Percentiles rank a stretch among this genome's conserved stretches.
Evolutionary conservation across 2,797 vertebrate species (phyloP).

Genomic region (Simalia tracyae): DNA sequence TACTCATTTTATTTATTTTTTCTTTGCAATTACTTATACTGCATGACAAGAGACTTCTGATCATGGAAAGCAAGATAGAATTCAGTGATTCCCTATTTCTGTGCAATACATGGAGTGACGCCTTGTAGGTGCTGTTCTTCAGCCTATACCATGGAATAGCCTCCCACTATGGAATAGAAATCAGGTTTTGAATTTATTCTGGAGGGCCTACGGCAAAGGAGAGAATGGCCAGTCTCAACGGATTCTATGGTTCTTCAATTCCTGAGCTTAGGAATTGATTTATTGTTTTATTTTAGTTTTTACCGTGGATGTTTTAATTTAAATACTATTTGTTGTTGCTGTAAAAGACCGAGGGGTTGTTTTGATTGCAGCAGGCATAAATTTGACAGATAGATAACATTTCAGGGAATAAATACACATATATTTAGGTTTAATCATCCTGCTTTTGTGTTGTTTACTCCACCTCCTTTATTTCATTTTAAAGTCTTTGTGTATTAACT

Average conservation of each 20-base stretch:
- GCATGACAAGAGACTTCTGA: neutral
- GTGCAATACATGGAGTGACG: neutral
- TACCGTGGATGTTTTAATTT: neutral
- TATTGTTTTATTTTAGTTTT: neutral
- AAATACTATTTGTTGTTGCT: neutral
- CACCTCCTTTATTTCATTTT: neutral
- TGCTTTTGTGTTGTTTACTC: neutral
- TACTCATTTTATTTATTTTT: neutral
- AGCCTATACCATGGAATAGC: neutral
- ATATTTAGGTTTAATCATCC: neutral
- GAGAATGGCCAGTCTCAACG: neutral
- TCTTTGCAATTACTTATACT: neutral
- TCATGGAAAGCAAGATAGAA: neutral
- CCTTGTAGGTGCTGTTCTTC: neutral
- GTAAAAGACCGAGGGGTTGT: neutral
- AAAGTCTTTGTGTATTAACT: neutral
- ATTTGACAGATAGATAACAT: neutral
- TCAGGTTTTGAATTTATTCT: neutral
- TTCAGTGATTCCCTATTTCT: neutral
- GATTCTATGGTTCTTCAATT: neutral
- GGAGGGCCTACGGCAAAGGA: neutral
- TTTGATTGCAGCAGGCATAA: neutral
- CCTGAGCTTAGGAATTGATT: neutral
- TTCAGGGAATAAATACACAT: neutral
- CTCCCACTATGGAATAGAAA: neutral